Percentiles rank a stretch among this genome's conserved stretches.
Conservation (phyloP, 2,113 vertebrate species). For the Scomber colias region DNA sequence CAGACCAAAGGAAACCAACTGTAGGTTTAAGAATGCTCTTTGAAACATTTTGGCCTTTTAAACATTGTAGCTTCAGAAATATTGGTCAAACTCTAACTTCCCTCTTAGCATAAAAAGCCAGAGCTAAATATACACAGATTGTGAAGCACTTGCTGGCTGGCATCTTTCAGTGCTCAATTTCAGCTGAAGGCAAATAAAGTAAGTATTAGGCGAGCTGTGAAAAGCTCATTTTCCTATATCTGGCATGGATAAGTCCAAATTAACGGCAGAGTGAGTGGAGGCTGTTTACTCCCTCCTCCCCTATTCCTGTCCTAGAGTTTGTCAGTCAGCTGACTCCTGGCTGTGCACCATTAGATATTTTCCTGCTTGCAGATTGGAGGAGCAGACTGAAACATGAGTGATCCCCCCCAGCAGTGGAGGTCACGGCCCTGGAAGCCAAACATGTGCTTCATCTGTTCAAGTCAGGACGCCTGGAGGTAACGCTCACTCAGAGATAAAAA, state of each 20-base stretch:
- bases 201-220: conserved; percentile 18
- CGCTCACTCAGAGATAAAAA: conserved; percentile 7
- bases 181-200: conserved; percentile 28
- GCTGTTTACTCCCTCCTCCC: conserved; percentile 19
- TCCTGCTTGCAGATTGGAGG: conserved; percentile 9
- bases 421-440: conserved; percentile 29
- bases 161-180: conserved; percentile 3
- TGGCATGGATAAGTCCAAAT: conserved; percentile 38
- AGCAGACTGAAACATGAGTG: background rate
- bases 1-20: too few relatives aligned
- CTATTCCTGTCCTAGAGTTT: conserved; percentile 12
- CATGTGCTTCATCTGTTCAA: conserved; percentile 16
- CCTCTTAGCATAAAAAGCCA: background rate
- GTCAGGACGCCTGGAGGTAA: conserved; percentile 32
- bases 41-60: too few relatives aligned
- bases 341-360: conserved; percentile 28
- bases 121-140: background rate
- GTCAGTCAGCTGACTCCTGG: conserved; percentile 31
- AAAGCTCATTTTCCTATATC: conserved; percentile 32
- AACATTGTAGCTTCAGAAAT: too few relatives aligned
- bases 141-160: background rate
- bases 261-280: conserved; percentile 21
- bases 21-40: too few relatives aligned
- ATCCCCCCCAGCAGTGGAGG: conserved; percentile 9
- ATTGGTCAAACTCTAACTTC: background rate